Conservation (phyloP, 2,113 vertebrate genomes). For the Erpornis zantholeuca region DNA sequence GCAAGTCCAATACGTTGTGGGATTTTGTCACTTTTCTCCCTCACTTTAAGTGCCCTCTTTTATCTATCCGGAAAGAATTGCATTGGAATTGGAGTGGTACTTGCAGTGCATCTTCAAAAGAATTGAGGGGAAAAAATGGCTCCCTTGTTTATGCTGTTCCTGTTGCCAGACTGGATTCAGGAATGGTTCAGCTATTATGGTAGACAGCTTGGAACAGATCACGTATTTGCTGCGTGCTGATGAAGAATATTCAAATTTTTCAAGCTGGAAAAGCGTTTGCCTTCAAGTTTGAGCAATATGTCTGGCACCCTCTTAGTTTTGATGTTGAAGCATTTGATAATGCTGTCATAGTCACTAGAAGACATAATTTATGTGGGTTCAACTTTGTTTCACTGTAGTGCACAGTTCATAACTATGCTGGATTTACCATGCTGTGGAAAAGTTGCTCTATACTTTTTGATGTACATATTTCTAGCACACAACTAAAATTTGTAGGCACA, state of each 20-base stretch:
- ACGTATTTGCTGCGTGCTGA: neutral
- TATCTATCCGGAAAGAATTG: neutral
- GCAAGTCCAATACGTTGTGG: neutral
- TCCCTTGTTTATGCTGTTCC: neutral
- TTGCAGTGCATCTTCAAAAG: neutral
- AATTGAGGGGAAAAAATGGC: neutral
- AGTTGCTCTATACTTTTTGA: neutral
- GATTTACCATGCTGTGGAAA: neutral
- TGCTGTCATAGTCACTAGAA: neutral
- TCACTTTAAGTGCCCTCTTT: neutral
- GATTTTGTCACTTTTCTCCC: neutral
- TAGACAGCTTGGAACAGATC: neutral
- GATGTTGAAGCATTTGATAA: neutral
- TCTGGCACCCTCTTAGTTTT: neutral
- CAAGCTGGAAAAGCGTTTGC: neutral
- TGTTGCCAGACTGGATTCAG: neutral
- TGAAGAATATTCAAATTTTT: neutral
- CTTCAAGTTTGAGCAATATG: neutral
- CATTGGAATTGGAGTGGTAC: neutral
- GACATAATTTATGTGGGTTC: neutral
- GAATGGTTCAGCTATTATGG: accelerated
- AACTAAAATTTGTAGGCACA: neutral
- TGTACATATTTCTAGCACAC: neutral
- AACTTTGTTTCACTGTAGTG: neutral
- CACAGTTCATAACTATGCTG: neutral